Base-by-base conservation (phyloP, 2,113 vertebrate species). In the Serinus canaria region DNA sequence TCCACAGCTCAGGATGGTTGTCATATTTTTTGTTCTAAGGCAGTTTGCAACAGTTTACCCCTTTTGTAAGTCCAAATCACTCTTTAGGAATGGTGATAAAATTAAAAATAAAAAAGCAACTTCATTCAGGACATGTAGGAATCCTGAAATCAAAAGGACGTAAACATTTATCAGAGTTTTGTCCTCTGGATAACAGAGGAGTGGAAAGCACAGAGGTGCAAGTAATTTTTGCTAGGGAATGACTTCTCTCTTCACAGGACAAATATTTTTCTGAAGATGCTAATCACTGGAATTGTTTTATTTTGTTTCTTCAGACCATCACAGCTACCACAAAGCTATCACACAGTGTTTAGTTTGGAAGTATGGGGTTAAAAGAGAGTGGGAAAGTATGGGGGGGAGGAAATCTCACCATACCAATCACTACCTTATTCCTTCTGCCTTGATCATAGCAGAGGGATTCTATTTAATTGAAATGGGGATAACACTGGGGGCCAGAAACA, bases 381-480 rank as follows among this genome's bases (percentile, higher is more conserved):
- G 35, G 39, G 10, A 83, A 89, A 56, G 13, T 2, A 10, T 7
- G 2, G 9, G 5, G 6, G 1, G 3, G 4, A 10, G 10, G 7
- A 47, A 52, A 37, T 6, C 50, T 70, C 60, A 63, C 46, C 11
- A 30, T 20, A 58, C 15, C 20, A 43, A 41, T 28, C 20, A 30
- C 27, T 68, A 30, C 13, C 10, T 66, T 58, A 73, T 5, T 74
- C 43, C 53, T 77, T 62, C 43, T 47, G 55, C 19, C 28, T 74
- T 66, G 41, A 41, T 41, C 64, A 49, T 0, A 69, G 73, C 37
- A 77, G 31, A 83, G n/a, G 31, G 41, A 43, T 14, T 19, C 4
- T 44, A 50, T 41, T 90, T 83, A 68, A 77, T 37, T 52, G 39
- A 62, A 62, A 74, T 8, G 10, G 8, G 22, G 18, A 47, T 25